phyloP scores from a whole-genome alignment of 2,113 vertebrate genomes.

The Anser cygnoides region DNA sequence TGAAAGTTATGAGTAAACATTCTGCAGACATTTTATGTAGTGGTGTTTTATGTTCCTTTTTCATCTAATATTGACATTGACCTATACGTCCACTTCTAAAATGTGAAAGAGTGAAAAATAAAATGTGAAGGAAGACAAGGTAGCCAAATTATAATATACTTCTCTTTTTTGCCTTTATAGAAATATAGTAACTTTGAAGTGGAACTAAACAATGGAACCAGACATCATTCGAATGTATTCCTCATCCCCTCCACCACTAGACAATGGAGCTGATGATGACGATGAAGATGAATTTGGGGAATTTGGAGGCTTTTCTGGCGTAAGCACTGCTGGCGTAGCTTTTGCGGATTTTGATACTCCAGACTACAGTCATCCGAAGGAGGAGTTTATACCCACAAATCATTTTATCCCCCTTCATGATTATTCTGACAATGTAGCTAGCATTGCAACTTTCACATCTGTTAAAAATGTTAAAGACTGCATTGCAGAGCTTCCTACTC shows the following conservation, averaged over 20 bases:
- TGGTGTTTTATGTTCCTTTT: background rate
- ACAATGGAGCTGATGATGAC: constrained; percentile 86
- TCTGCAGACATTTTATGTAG: background rate
- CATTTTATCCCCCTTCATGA: constrained; percentile 78
- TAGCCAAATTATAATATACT: background rate
- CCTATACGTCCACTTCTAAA: background rate
- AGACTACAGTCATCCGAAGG: constrained; percentile 72
- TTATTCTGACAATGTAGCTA: constrained; percentile 77
- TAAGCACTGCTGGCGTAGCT: constrained; percentile 76
- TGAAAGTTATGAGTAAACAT: background rate
- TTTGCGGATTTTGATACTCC: constrained; percentile 80
- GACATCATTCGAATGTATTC: constrained; percentile 88
- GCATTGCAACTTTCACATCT: constrained; percentile 78
- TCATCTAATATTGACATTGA: background rate
- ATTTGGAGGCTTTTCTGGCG: constrained; percentile 86
- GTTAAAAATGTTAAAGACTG: constrained; percentile 75
- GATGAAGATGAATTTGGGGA: constrained; percentile 92
- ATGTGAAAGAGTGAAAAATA: background rate
- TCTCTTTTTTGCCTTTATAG: constrained; percentile 55
- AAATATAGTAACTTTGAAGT: constrained; percentile 74
- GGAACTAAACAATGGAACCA: constrained; percentile 88
- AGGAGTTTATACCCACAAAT: constrained; percentile 79
- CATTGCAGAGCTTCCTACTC: constrained; percentile 71
- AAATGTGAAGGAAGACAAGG: background rate
- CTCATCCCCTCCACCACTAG: constrained; percentile 86